Evolutionary conservation across 2,888 invertebrate genomes (phyloP), one percentile per base, ranked within the genome.

Genomic region (Diarsia mendica): DNA sequence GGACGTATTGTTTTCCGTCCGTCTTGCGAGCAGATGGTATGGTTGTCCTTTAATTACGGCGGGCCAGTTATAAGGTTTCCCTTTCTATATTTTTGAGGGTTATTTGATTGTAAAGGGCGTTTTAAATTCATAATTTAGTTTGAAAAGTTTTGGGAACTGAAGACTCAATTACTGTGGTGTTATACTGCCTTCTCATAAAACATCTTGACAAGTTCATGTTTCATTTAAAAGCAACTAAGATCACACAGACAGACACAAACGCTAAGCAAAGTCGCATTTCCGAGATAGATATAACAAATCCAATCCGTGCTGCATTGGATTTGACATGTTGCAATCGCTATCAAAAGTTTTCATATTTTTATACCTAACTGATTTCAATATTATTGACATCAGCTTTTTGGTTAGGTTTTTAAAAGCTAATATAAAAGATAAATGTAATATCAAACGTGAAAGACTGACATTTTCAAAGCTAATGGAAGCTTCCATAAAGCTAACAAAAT

Each of bases 1-100:
- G 23, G 49, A 51, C 46, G 63, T 77, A 82, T 83, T 82, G 85
- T 83, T 83, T 83, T 76, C 72, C 49, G 66, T 61, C 46, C 49
- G 79, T 87, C 86, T 87, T 87, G 71, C 63, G 55, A 80, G 75
- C 87, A 86, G 86, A 85, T 86, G 87, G 77, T 49, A 77, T 85
- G 84, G 77, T 51, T 77, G 75, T 70, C 58, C 66, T 64, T 87
- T 83, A 79, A 87, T 87, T 87, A 82, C 75, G 73, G 65, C 70
- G 48, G 55, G 55, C 58, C 74, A 75, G 23, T 63, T 80, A 58
- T 67, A 46, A 72, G 68, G 71, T 65, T 63, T 81, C 80, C n/a
- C 44, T 63, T 82, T 69, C 15, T 75, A 33, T 58, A 51, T 72
- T 68, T 83, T 75, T 23, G 55, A 33, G 55, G 28, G 33, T 55